phyloP scores from a whole-genome alignment of 37 sponge, comb jelly and placozoan genomes.

The Amphimedon queenslandica region DNA sequence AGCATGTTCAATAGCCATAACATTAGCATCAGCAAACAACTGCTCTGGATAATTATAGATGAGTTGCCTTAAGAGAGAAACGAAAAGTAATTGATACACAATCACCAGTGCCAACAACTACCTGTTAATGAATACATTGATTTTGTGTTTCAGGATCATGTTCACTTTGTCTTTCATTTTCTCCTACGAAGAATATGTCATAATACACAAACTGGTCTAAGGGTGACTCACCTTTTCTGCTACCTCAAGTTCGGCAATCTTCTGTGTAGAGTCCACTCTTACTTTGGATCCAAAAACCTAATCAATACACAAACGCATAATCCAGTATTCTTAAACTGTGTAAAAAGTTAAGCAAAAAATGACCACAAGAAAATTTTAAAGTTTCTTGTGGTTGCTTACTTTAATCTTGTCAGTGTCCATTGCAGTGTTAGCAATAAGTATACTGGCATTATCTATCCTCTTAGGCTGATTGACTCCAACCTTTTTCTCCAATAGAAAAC shows the following conservation, averaged over 20 bases:
- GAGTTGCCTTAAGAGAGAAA: conserved; percentile 74
- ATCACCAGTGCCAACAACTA: not conserved
- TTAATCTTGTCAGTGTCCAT: conserved; percentile 99
- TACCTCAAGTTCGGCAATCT: conserved; percentile 88
- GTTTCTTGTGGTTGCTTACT: conserved; percentile 27
- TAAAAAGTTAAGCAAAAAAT: too few species aligned
- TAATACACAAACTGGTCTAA: not conserved
- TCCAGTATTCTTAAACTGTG: not conserved
- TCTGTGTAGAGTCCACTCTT: conserved; percentile 92
- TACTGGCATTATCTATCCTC: conserved; percentile 85
- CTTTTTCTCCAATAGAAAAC: conserved; percentile 96
- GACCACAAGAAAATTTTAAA: too few species aligned
- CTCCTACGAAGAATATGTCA: conserved; percentile 44
- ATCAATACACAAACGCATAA: not conserved
- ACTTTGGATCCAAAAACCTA: conserved; percentile 88
- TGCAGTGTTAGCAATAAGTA: conserved; percentile 96
- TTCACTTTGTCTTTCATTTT: conserved; percentile 99
- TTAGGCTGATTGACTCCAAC: conserved; percentile 97
- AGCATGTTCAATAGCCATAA: conserved; percentile 99
- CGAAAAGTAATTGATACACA: not conserved
- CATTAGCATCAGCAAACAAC: conserved; percentile 96
- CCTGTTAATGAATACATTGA: conserved; percentile 97
- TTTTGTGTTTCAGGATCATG: conserved; percentile 89
- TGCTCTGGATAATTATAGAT: conserved; percentile 99
- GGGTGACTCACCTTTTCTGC: conserved; percentile 78